phyloP scores from a whole-genome alignment of 2,113 vertebrate genomes.

The Cacatua alba region DNA sequence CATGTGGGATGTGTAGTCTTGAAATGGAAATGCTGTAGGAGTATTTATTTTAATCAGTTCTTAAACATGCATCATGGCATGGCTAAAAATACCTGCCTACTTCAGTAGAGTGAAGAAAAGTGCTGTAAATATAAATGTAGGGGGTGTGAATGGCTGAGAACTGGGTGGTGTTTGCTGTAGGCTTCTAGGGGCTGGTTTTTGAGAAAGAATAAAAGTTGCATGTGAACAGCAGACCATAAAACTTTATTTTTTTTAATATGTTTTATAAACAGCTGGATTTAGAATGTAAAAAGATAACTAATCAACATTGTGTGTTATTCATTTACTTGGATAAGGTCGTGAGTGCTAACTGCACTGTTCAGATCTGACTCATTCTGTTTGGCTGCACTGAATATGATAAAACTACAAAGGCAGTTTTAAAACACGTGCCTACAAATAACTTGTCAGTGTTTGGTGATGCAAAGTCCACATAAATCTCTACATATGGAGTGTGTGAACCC shows the following conservation, averaged over 20 bases:
- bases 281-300: not conserved
- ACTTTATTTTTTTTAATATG: not conserved
- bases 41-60: constrained; percentile 56
- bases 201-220: not conserved
- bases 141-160: constrained; percentile 2
- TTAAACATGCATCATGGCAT: constrained; percentile 11
- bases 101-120: constrained; percentile 1
- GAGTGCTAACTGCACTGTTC: not conserved
- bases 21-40: constrained; percentile 49
- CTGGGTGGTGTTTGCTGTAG: not conserved
- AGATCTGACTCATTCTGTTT: not conserved
- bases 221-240: not conserved
- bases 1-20: not conserved
- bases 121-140: not conserved
- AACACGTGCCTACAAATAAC: constrained; percentile 41
- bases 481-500: not conserved
- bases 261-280: not conserved
- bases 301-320: not conserved
- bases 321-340: not conserved
- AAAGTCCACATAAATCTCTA: constrained; percentile 7
- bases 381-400: not conserved
- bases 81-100: constrained; percentile 46
- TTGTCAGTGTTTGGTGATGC: not conserved
- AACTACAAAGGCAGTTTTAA: constrained; percentile 23
- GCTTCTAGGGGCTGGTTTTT: not conserved